Evolutionary conservation across 2,797 vertebrate genomes (phyloP), one percentile per base, ranked within the genome.

Genomic region (Falco cherrug): DNA sequence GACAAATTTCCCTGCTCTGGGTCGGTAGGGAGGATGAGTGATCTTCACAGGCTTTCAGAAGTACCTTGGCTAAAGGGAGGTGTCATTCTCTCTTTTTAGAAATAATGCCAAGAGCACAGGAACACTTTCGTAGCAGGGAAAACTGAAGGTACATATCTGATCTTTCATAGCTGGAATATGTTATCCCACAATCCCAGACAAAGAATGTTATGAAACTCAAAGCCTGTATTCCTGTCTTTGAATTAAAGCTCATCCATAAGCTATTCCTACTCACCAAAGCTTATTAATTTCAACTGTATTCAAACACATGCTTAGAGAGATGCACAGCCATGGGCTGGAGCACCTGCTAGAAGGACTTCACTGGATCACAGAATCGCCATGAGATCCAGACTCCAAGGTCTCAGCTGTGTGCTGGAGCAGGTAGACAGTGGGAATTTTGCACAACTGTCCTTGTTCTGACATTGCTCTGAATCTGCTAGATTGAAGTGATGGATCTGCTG

Each of bases 21-120:
- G n/a, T 68, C 69, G 65, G 31, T 61, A 85, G 61, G 47, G 65
- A 88, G 57, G 50, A 69, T 90, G 73, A 91, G 28, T 61, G 91
- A 94, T 76, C 28, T 78, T 96, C 31, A 57, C 14, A 75, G 28
- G 41, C 47, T 91, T 90, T 91, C 73, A 91, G 68, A 91, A 94
- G 84, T 65, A 69, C 64, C 21, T 78, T 94, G 71, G 47, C 69
- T 88, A 56, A 84, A 85, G 39, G 21, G 24, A 89, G 13, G 6
- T 31, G 50, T 70, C 80, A 47, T 48, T 87, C 13, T 37, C 19
- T 65, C 7, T 78, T 68, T 91, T 89, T 57, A 84, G 61, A 95
- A 93, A 83, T 78, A 84, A 81, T 39, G 50, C 56, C 61, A 92
- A 74, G 26, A 65, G 61, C 61, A 86, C n/a, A 93, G 65, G 85